phyloP scores from a whole-genome alignment of 2,888 invertebrate species.

The Dorcus hopei region DNA sequence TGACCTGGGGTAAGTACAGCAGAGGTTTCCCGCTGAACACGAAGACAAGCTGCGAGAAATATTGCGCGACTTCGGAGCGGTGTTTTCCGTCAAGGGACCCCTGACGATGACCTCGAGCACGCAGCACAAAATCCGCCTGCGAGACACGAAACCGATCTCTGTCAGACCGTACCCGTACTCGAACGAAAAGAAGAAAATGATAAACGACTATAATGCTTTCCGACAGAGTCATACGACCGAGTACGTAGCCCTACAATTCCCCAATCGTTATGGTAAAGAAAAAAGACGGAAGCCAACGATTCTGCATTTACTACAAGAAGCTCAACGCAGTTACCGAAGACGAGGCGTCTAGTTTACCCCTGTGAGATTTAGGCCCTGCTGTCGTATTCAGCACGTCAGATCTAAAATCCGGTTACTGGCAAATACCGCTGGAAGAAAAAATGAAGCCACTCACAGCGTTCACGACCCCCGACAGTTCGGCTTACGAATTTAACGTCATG shows the following conservation, averaged over 20 bases:
- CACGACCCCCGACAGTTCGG: background rate
- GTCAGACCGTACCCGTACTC: background rate
- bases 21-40: too few species aligned
- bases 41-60: too few species aligned
- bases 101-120: too few species aligned
- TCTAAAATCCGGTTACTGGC: constrained; percentile 33
- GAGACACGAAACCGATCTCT: background rate
- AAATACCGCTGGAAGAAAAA: background rate
- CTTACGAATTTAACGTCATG: too few species aligned
- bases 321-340: constrained; percentile 14
- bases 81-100: too few species aligned
- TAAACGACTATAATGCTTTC: constrained; percentile 10
- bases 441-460: background rate
- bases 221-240: background rate
- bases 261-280: background rate
- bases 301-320: constrained; percentile 13
- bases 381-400: background rate
- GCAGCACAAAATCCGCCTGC: too few species aligned
- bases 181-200: background rate
- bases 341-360: background rate
- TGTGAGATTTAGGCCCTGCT: background rate
- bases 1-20: too few species aligned
- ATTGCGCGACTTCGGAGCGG: too few species aligned
- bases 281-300: background rate
- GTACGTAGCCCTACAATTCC: constrained; percentile 10